Evolutionary conservation across 2,888 invertebrate genomes (phyloP), one percentile per base, ranked within the genome.

Genomic region (Coenonympha arcania): DNA sequence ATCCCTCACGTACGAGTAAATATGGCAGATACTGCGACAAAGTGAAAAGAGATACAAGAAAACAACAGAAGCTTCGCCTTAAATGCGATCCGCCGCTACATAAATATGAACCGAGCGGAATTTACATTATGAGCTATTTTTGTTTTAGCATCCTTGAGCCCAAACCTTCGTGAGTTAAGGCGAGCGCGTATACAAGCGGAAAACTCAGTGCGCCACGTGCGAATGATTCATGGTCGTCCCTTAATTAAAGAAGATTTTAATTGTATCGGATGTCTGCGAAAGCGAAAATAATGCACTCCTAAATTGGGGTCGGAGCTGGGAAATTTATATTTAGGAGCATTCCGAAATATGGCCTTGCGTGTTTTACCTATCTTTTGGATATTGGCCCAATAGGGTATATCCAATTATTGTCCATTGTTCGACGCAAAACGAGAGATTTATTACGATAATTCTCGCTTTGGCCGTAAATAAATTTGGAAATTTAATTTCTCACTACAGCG

Each of bases 221-320:
- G 78, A 86, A 87, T 87, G 87, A 87, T 87, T 84, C 79, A 87
- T 82, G 66, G 76, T 69, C 74, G 76, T 79, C 80, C 87, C 87
- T 87, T 87, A 87, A 87, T 87, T 87, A 87, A 87, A 87, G 87
- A 87, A 87, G 86, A 87, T 87, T 87, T 86, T 87, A 87, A 87
- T 87, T 87, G 86, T 86, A 86, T 86, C 83, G 85, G 84, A 84
- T 84, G 86, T 83, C 85, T 82, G 83, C 78, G 83, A 81, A 86
- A 85, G 81, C 80, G 83, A 86, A 86, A 85, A 86, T 86, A 86
- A 86, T 86, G 85, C 82, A 85, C 75, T 85, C 79, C 82, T 81
- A 84, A 84, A 85, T 85, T 85, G 83, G 85, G 84, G 82, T 76
- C 70, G 75, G 79, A 68, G 67, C 72, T 72, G 64, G 74, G 72